Conservation (phyloP, 2,113 vertebrate genomes). For the Chascanopsetta lugubris region DNA sequence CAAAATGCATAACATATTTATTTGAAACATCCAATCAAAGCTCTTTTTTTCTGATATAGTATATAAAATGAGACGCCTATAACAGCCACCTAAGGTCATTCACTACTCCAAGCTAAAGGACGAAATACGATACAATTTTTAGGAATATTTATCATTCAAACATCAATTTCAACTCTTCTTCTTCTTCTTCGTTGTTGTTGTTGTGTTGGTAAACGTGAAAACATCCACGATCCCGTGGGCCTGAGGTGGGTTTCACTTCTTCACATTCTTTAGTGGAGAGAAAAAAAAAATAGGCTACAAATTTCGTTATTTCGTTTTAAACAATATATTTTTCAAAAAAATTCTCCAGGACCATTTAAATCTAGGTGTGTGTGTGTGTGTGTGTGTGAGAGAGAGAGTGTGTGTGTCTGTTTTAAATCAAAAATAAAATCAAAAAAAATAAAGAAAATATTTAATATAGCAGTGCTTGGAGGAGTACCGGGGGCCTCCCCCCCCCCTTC, state of each 20-base stretch:
- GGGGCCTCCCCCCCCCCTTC: slow-evolving; percentile 46
- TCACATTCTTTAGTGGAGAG: slow-evolving; percentile 79
- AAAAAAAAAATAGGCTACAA: slow-evolving; percentile 70
- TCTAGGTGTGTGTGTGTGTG: slow-evolving; percentile 59
- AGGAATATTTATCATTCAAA: slow-evolving; percentile 72
- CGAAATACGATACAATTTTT: slow-evolving; percentile 78
- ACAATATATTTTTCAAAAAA: slow-evolving; percentile 66
- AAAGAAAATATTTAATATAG: slow-evolving; percentile 68
- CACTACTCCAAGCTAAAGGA: slow-evolving; percentile 82
- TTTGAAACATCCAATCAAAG: slow-evolving; percentile 76
- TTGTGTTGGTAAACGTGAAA: slow-evolving; percentile 63
- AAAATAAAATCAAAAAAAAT: slow-evolving; percentile 66
- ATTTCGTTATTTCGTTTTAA: slow-evolving; percentile 40
- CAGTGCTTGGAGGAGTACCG: slow-evolving; percentile 78
- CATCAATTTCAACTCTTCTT: slow-evolving; percentile 69
- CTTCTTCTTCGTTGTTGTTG: slow-evolving; percentile 1
- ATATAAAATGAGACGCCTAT: slow-evolving; percentile 75
- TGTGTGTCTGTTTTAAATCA: slow-evolving; percentile 79
- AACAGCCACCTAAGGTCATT: slow-evolving; percentile 79
- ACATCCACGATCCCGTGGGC: slow-evolving; percentile 68
- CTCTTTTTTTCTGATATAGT: slow-evolving; percentile 43
- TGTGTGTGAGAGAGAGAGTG: slow-evolving; percentile 74
- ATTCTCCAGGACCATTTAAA: slow-evolving; percentile 60
- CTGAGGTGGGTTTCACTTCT: slow-evolving; percentile 69
- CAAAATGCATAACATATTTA: slow-evolving; percentile 77